Percentiles rank a stretch among this genome's conserved stretches.
phyloP scores from a whole-genome alignment of 2,888 invertebrate species.

The Belgica antarctica region DNA sequence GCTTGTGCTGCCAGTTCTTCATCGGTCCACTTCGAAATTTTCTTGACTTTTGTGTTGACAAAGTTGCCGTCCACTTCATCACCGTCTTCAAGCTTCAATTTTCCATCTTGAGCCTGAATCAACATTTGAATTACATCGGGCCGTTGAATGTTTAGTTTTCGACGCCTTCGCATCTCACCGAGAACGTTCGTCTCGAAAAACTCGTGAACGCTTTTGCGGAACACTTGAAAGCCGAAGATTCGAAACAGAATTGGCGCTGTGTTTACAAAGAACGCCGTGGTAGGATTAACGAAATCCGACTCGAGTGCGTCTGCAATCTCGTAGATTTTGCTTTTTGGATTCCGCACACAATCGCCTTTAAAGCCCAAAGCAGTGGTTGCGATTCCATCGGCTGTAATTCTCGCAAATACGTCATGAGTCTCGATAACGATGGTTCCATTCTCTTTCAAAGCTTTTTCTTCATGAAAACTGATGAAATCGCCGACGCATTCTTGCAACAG shows the following conservation, averaged over 20 bases:
- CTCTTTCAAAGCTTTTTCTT: not conserved
- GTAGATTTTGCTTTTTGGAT: conserved; percentile 8
- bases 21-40: conserved; percentile 40
- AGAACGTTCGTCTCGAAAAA: not conserved
- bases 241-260: not conserved
- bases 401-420: not conserved
- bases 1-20: conserved; percentile 47
- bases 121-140: not conserved
- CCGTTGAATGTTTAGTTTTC: not conserved
- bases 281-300: not conserved
- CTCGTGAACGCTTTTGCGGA: not conserved
- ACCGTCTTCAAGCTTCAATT: not conserved
- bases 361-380: conserved; percentile 8
- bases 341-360: conserved; percentile 12
- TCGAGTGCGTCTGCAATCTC: not conserved
- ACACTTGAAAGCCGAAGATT: not conserved
- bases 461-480: not conserved
- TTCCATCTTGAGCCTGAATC: not conserved
- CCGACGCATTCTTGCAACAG: not conserved
- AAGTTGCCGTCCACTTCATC: not conserved
- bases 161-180: not conserved
- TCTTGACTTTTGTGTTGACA: not conserved
- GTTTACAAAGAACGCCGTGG: not conserved
- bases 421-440: not conserved
- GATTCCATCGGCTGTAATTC: conserved; percentile 13